These are phyloP conservation scores for Saccopteryx bilineata DNA, from an alignment of 2,113 vertebrate genomes.

Conservation along the genomic window DNA sequence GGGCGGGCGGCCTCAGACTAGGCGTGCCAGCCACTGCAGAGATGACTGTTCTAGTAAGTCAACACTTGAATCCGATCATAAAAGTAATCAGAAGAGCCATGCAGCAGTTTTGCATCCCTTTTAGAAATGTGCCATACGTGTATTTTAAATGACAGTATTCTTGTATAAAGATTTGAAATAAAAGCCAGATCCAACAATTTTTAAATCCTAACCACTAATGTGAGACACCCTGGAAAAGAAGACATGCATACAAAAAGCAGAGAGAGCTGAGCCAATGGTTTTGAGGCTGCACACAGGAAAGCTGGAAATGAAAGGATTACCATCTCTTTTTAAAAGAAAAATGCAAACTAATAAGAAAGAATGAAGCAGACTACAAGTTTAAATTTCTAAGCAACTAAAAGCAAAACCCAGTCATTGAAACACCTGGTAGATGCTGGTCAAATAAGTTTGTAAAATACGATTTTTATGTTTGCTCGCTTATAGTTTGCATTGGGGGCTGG, in stretches of 20 bases:
- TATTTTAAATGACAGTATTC: constrained; percentile 26
- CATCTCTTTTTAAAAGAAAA: constrained; percentile 38
- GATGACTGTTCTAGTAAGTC: background rate
- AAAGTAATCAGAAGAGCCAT: background rate
- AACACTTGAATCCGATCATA: background rate
- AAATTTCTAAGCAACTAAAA: constrained; percentile 14
- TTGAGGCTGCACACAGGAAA: constrained; percentile 34
- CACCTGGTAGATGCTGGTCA: no score
- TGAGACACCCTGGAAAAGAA: constrained; percentile 14
- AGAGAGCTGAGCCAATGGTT: constrained; percentile 2
- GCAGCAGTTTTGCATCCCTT: background rate
- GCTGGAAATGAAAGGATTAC: background rate
- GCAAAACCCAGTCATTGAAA: background rate
- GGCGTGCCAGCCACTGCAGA: background rate
- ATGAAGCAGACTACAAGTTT: background rate
- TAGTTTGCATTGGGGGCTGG: no score
- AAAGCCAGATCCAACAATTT: constrained; percentile 21
- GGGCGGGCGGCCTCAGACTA: background rate
- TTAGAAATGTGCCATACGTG: background rate
- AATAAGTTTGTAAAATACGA: no score
- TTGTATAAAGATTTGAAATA: constrained; percentile 15
- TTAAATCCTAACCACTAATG: background rate
- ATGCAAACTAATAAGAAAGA: background rate
- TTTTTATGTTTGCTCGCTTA: no score
- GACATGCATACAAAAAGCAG: constrained; percentile 1